Percentiles rank a stretch among this genome's conserved stretches.
These are phyloP conservation scores for Litoditis marina DNA, from an alignment of 2,888 invertebrate genomes.

Conservation along the genomic window DNA sequence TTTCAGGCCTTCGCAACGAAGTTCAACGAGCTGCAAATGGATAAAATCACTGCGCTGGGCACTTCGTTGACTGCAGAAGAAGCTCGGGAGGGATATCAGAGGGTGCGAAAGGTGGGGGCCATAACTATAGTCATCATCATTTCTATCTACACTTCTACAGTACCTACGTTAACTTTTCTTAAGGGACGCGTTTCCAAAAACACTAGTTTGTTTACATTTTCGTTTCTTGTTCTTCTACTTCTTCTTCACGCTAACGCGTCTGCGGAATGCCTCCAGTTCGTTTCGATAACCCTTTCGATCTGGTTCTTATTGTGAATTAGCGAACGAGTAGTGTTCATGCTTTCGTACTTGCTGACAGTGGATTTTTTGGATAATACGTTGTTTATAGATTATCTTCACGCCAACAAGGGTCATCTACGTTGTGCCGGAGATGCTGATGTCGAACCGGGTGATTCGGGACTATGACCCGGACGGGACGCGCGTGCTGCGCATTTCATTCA, in stretches of 20 bases:
- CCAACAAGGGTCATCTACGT: slow-evolving; percentile 56
- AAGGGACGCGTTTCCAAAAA: not conserved
- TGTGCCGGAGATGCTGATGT: slow-evolving; percentile 60
- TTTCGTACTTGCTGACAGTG: too few species aligned
- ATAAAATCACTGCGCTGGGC: not conserved
- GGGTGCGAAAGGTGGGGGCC: slow-evolving; percentile 30
- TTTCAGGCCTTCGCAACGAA: slow-evolving; percentile 28
- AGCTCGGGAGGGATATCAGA: slow-evolving; percentile 34
- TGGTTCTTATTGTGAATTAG: too few species aligned
- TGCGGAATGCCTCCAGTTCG: too few species aligned
- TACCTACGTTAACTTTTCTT: not conserved
- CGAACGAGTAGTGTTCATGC: too few species aligned
- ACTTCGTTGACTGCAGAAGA: slow-evolving; percentile 28
- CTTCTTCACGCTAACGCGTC: too few species aligned
- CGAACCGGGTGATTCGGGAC: slow-evolving; percentile 57
- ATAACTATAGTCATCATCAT: too few species aligned
- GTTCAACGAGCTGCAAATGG: slow-evolving; percentile 20
- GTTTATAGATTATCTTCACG: slow-evolving; percentile 50
- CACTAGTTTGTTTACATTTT: too few species aligned
- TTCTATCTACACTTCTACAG: not conserved
- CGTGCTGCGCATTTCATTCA: slow-evolving; percentile 51
- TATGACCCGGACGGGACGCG: slow-evolving; percentile 41
- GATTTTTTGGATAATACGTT: not conserved
- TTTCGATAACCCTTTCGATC: too few species aligned
- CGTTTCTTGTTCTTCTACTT: too few species aligned